Evolutionary conservation across 2,797 vertebrate species (phyloP).

Genomic region (Centroberyx gerrardi): DNA sequence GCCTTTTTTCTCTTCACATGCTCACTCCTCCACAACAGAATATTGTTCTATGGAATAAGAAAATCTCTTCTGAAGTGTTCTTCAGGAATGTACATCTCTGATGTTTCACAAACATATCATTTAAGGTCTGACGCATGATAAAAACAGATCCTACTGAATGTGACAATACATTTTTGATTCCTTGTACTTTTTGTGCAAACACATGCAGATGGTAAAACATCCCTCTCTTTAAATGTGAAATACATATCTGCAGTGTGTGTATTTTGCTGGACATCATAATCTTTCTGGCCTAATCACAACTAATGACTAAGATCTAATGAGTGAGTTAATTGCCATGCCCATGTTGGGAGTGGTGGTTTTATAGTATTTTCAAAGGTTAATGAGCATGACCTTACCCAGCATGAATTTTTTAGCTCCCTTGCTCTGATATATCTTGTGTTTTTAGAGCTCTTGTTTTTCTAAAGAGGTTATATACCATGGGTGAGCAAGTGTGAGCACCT

Average conservation of each 20-base stretch:
- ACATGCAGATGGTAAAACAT: background rate
- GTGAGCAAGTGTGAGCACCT: no score
- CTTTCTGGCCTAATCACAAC: slow-evolving; percentile 36
- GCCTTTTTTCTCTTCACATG: slow-evolving; percentile 4
- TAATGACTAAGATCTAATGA: slow-evolving; percentile 69
- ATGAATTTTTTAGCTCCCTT: slow-evolving; percentile 61
- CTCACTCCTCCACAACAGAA: slow-evolving; percentile 2
- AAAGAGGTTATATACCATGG: no score
- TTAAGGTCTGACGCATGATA: slow-evolving; percentile 22
- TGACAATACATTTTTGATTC: slow-evolving; percentile 6
- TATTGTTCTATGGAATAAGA: slow-evolving; percentile 9
- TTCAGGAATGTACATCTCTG: slow-evolving; percentile 13
- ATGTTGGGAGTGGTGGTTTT: slow-evolving; percentile 71
- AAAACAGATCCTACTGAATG: slow-evolving; percentile 23
- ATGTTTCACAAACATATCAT: slow-evolving; percentile 19
- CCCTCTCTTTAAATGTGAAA: background rate
- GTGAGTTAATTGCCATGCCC: slow-evolving; percentile 71
- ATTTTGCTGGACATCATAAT: slow-evolving; percentile 41
- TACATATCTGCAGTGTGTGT: slow-evolving; percentile 13
- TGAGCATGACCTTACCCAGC: slow-evolving; percentile 65
- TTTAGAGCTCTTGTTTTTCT: background rate
- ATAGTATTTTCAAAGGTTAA: slow-evolving; percentile 73
- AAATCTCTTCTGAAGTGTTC: slow-evolving; percentile 23
- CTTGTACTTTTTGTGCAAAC: background rate
- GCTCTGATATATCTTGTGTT: background rate